Evolutionary conservation across 2,113 vertebrate species (phyloP).

Genomic region (Calidris pugnax): DNA sequence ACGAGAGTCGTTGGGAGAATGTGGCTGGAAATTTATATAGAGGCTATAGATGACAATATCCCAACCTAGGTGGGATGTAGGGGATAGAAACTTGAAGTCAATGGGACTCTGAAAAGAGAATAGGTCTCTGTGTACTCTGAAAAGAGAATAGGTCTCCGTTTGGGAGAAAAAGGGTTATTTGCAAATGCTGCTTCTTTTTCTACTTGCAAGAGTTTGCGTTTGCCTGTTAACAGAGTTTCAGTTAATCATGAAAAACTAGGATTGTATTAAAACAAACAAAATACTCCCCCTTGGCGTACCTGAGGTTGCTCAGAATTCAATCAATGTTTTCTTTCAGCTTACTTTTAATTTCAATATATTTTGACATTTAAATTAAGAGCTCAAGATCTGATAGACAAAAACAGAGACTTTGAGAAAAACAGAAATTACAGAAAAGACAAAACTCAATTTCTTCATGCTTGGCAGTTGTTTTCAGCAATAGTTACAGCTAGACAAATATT

Average conservation of each 20-base stretch:
- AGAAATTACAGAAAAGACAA: constrained; percentile 31
- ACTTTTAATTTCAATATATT: neutral
- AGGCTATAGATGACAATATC: neutral
- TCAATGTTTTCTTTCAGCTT: neutral
- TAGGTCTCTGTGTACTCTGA: neutral
- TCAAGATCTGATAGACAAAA: neutral
- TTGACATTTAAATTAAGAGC: constrained; percentile 5
- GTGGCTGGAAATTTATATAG: neutral
- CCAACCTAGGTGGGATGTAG: neutral
- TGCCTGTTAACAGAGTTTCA: neutral
- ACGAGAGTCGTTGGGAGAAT: neutral
- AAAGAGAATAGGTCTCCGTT: neutral
- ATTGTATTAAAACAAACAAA: neutral
- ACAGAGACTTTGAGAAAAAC: neutral
- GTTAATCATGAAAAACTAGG: neutral
- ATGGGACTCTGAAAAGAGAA: neutral
- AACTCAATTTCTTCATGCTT: neutral
- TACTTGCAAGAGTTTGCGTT: neutral
- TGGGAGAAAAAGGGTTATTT: neutral
- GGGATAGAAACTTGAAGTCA: neutral
- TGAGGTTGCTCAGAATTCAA: neutral
- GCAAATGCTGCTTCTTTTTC: neutral
- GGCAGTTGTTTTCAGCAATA: neutral
- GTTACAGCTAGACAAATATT: constrained; percentile 41
- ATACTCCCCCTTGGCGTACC: neutral